Evolutionary conservation across 1,140 invertebrate genomes (phyloP).

Genomic region (Leptoteleia sp.): DNA sequence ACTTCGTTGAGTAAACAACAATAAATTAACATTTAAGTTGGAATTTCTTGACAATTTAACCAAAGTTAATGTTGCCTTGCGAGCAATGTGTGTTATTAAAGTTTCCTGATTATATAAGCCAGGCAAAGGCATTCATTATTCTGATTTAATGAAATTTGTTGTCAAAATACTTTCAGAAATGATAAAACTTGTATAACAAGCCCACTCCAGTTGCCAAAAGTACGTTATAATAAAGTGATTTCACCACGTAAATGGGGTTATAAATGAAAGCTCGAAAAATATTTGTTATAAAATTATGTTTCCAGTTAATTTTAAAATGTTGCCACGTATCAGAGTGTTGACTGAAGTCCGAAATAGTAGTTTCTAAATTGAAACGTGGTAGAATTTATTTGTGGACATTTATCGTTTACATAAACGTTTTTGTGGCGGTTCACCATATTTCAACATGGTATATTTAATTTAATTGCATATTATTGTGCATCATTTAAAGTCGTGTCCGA

Average conservation of each 20-base stretch:
- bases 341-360: too few relatives aligned
- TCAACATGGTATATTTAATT: too few relatives aligned
- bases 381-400: too few relatives aligned
- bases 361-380: too few relatives aligned
- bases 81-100: too few relatives aligned
- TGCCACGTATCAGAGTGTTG: too few relatives aligned
- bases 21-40: conserved; percentile 31
- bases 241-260: background rate
- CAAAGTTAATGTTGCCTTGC: conserved; percentile 8
- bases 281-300: too few relatives aligned
- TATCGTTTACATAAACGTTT: too few relatives aligned
- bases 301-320: too few relatives aligned
- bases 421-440: too few relatives aligned
- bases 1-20: conserved; percentile 43
- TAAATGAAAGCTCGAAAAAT: background rate
- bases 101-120: conserved; percentile 11
- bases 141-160: conserved; percentile 24
- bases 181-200: conserved; percentile 4
- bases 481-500: background rate
- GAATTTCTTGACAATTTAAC: conserved; percentile 23
- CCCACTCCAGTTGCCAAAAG: background rate
- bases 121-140: conserved; percentile 23
- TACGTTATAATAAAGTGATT: background rate
- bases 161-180: conserved; percentile 7
- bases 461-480: too few relatives aligned